Evolutionary conservation across 2,113 vertebrate genomes (phyloP).

Genomic region (Labrus mixtus): DNA sequence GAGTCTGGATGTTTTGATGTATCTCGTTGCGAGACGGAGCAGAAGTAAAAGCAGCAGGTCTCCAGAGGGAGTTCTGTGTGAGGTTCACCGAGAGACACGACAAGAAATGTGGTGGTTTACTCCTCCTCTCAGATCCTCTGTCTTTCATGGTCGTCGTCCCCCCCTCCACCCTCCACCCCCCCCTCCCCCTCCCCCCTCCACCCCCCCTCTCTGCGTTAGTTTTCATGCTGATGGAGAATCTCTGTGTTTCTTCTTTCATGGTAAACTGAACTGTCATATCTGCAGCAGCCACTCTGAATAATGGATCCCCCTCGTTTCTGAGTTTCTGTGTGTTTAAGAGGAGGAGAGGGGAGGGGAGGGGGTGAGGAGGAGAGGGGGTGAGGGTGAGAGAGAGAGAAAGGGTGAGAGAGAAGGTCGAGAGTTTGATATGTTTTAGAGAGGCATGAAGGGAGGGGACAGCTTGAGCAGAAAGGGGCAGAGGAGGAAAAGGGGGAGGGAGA

Average conservation of each 20-base stretch:
- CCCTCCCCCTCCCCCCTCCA: no score
- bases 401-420: no score
- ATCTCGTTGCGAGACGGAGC: no score
- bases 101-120: neutral
- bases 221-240: conserved; percentile 38
- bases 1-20: conserved; percentile 5
- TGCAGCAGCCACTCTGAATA: conserved; percentile 33
- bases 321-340: neutral
- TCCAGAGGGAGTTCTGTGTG: neutral
- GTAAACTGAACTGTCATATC: conserved; percentile 35
- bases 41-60: neutral
- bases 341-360: neutral
- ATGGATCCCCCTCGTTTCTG: conserved; percentile 29
- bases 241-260: conserved; percentile 24
- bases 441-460: no score
- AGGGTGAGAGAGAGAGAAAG: neutral
- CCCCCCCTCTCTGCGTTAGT: neutral
- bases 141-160: neutral
- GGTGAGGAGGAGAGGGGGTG: no score
- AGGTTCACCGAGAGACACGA: neutral
- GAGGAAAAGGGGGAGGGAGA: no score
- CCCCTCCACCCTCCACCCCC: neutral
- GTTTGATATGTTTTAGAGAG: no score
- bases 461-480: no score
- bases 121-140: conserved; percentile 11